A percentile compares a stretch with the other conserved stretches of the same genome.
Evolutionary conservation across 2,888 invertebrate genomes (phyloP).

Genomic region (Schizaphis graminum): DNA sequence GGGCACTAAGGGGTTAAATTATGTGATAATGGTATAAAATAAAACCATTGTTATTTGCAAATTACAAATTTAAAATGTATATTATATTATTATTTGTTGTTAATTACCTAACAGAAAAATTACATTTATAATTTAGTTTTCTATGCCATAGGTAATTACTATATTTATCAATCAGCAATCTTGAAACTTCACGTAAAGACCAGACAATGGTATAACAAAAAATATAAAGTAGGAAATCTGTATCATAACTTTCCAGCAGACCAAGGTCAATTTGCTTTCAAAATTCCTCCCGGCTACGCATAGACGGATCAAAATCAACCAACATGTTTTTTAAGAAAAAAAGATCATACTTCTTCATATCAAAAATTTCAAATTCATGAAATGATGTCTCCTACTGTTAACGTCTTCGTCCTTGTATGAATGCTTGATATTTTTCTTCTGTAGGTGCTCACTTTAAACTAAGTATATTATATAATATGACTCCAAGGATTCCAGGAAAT

Average conservation of each 20-base stretch:
- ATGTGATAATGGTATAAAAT: neutral
- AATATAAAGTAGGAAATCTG: constrained; percentile 30
- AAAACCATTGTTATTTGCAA: neutral
- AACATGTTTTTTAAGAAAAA: neutral
- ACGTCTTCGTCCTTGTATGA: constrained; percentile 35
- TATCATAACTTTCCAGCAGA: constrained; percentile 12
- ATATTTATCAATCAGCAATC: neutral
- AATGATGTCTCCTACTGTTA: constrained; percentile 10
- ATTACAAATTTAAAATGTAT: neutral
- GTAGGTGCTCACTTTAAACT: constrained; percentile 11
- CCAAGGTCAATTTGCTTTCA: constrained; percentile 40
- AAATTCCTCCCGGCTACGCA: constrained; percentile 12
- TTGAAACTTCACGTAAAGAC: neutral
- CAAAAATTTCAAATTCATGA: neutral
- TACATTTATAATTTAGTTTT: neutral
- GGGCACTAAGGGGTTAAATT: neutral
- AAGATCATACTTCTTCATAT: neutral
- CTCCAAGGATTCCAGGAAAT: constrained; percentile 63
- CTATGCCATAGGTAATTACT: neutral
- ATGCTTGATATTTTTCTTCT: neutral
- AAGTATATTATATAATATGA: neutral
- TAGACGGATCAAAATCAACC: neutral
- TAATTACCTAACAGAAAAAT: neutral
- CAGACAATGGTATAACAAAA: neutral
- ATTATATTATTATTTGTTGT: neutral